phyloP scores from a whole-genome alignment of 2,888 invertebrate genomes.

The Phaedon cochleariae region DNA sequence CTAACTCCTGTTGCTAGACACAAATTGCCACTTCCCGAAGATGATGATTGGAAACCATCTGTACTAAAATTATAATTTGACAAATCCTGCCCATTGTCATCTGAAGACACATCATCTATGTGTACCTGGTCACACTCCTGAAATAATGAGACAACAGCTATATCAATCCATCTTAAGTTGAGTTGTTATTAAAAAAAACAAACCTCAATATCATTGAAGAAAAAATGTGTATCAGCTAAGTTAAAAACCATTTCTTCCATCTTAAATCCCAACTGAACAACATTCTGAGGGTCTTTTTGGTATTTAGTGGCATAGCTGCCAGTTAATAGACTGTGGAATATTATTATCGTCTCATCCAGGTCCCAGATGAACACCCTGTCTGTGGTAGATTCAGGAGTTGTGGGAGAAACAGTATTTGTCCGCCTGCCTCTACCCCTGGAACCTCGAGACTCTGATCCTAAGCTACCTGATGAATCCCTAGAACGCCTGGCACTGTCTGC shows the following conservation, averaged over 20 bases:
- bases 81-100: slow-evolving; percentile 97
- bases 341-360: slow-evolving; percentile 96
- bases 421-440: slow-evolving; percentile 80
- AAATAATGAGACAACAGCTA: slow-evolving; percentile 27
- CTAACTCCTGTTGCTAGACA: slow-evolving; percentile 81
- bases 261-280: slow-evolving; percentile 86
- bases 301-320: slow-evolving; percentile 92
- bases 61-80: slow-evolving; percentile 93
- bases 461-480: slow-evolving; percentile 55
- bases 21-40: slow-evolving; percentile 66
- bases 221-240: slow-evolving; percentile 94
- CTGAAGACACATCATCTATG: slow-evolving; percentile 97
- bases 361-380: slow-evolving; percentile 99
- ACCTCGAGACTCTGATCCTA: slow-evolving; percentile 59
- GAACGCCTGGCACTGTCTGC: slow-evolving; percentile 58
- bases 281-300: slow-evolving; percentile 89
- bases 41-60: slow-evolving; percentile 90
- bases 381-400: slow-evolving; percentile 83
- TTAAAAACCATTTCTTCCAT: slow-evolving; percentile 98
- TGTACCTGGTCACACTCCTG: slow-evolving; percentile 99
- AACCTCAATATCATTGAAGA: slow-evolving; percentile 97
- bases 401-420: slow-evolving; percentile 87
- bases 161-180: no score
- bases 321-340: slow-evolving; percentile 92
- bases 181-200: no score